These are phyloP conservation scores for Osmerus eperlanus DNA, from an alignment of 2,113 vertebrate genomes.

Conservation along the genomic window DNA sequence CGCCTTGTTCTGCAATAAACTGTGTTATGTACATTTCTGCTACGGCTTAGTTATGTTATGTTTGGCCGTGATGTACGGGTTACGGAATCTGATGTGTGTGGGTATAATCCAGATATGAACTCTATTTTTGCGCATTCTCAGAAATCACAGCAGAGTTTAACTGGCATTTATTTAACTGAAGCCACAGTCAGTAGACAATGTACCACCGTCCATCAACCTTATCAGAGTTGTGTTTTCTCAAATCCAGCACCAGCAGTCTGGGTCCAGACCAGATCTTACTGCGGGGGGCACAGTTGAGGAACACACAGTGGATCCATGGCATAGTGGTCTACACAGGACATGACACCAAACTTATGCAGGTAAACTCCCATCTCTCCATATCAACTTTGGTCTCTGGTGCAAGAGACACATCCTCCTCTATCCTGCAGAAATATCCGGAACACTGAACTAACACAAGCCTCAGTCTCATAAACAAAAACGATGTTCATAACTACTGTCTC, in stretches of 20 bases:
- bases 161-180: too few species aligned
- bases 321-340: slow-evolving; percentile 98
- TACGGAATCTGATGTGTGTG: too few species aligned
- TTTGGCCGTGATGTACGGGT: too few species aligned
- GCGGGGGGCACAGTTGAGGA: slow-evolving; percentile 93
- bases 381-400: background rate
- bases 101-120: too few species aligned
- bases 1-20: background rate
- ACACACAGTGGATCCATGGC: slow-evolving; percentile 96
- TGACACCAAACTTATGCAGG: slow-evolving; percentile 99
- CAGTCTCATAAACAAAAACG: background rate
- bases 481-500: too few species aligned
- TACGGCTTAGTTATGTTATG: slow-evolving; percentile 4
- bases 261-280: slow-evolving; percentile 96
- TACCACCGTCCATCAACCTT: background rate
- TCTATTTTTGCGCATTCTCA: too few species aligned
- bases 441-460: background rate
- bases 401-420: too few species aligned
- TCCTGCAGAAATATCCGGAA: background rate
- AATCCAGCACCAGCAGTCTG: slow-evolving; percentile 82
- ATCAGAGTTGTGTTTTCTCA: background rate
- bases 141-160: too few species aligned
- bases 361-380: slow-evolving; percentile 39
- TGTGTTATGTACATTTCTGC: background rate
- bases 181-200: too few species aligned